Conservation (phyloP, 2,113 vertebrate species). For the Vimba vimba region DNA sequence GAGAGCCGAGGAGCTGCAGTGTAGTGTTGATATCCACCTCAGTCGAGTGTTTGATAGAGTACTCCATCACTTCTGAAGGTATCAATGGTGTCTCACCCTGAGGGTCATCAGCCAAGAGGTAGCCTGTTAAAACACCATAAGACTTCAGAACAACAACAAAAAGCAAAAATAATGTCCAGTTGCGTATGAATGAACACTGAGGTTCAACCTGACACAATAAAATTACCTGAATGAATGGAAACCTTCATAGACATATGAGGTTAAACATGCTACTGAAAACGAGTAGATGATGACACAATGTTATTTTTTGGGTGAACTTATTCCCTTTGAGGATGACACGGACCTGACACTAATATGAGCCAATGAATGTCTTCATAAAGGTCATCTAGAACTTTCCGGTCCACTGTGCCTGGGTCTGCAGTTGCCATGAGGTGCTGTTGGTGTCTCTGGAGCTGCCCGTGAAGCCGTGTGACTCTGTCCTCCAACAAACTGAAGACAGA, state of each 20-base stretch:
- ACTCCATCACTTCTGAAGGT: slow-evolving; percentile 98
- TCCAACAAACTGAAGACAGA: slow-evolving; percentile 85
- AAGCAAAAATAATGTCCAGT: background rate
- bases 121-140: slow-evolving; percentile 79
- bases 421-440: slow-evolving; percentile 93
- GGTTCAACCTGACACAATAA: background rate
- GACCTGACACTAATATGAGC: slow-evolving; percentile 98
- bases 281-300: background rate
- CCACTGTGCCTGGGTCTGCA: slow-evolving; percentile 81
- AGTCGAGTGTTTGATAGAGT: slow-evolving; percentile 96
- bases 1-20: slow-evolving; percentile 96
- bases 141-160: background rate
- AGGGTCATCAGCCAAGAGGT: slow-evolving; percentile 97
- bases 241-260: background rate
- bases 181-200: background rate
- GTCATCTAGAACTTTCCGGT: slow-evolving; percentile 93
- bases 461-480: slow-evolving; percentile 92
- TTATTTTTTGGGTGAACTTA: background rate
- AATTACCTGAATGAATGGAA: background rate
- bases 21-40: slow-evolving; percentile 99
- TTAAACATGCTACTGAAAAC: background rate
- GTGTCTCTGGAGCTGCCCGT: slow-evolving; percentile 93
- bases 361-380: slow-evolving; percentile 99
- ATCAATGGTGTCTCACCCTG: slow-evolving; percentile 98
- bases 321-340: slow-evolving; percentile 52